Evolutionary conservation across 2,888 invertebrate species (phyloP).

Genomic region (Amblyteles armatorius): DNA sequence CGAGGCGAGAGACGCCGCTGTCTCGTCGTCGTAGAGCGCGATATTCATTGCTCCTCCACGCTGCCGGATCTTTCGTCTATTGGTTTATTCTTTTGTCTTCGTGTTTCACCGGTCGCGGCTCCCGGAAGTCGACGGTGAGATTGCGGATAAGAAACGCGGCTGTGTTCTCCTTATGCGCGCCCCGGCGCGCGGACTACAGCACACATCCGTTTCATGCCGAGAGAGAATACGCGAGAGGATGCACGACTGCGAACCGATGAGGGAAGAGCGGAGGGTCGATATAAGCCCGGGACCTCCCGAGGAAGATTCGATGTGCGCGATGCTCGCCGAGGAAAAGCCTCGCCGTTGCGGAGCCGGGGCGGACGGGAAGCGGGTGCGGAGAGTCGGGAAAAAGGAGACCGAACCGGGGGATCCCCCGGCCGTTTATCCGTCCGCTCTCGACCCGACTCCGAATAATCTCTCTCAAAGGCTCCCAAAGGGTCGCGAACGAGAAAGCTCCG

Average conservation of each 20-base stretch:
- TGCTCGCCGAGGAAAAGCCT: conserved; percentile 34
- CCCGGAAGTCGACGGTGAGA: conserved; percentile 1
- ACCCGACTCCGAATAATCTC: conserved; percentile 64
- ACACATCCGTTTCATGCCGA: conserved; percentile 13
- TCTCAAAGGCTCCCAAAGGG: conserved; percentile 66
- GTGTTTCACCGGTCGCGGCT: not conserved
- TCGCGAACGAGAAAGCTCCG: conserved; percentile 62
- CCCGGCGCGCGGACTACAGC: not conserved
- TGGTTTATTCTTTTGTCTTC: not conserved
- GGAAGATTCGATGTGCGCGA: conserved; percentile 45
- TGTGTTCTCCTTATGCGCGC: not conserved
- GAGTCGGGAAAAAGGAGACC: conserved; percentile 14
- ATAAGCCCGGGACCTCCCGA: conserved; percentile 19
- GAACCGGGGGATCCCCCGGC: conserved; percentile 36
- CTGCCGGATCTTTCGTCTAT: not conserved
- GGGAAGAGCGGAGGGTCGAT: conserved; percentile 26
- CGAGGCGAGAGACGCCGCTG: conserved; percentile 17
- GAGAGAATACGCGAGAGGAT: conserved; percentile 7
- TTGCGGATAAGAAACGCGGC: not conserved
- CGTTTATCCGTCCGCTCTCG: conserved; percentile 61
- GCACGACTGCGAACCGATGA: conserved; percentile 3
- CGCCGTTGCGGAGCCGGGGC: conserved; percentile 6
- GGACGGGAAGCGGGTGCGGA: conserved; percentile 9
- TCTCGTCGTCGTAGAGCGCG: not conserved
- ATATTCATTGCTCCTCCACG: conserved; percentile 33